Evolutionary conservation across 1,140 invertebrate genomes (phyloP).

Genomic region (Leucophenga varia): DNA sequence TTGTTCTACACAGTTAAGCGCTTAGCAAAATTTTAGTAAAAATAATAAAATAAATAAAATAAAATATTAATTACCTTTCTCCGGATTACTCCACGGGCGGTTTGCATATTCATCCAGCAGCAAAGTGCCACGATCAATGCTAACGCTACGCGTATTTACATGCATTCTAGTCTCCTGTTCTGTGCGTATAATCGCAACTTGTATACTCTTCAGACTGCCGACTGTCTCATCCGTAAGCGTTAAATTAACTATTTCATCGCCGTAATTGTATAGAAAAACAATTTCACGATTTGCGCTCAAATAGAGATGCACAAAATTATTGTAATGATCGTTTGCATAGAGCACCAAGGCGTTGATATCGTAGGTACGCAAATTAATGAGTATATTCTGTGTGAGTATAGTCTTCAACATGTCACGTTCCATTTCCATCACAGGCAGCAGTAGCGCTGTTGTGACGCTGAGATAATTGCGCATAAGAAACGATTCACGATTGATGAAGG

Average conservation of each 20-base stretch:
- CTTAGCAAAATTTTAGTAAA: background rate
- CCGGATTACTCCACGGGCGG: conserved; percentile 81
- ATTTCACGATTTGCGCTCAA: conserved; percentile 73
- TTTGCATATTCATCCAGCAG: conserved; percentile 76
- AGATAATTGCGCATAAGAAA: conserved; percentile 79
- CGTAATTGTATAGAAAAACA: conserved; percentile 81
- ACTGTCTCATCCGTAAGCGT: conserved; percentile 72
- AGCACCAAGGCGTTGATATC: conserved; percentile 79
- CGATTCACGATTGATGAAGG: conserved; percentile 78
- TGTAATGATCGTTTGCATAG: conserved; percentile 89
- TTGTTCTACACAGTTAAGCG: no score
- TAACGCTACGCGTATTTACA: conserved; percentile 78
- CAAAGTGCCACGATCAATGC: conserved; percentile 68
- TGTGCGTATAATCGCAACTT: conserved; percentile 77
- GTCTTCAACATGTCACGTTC: conserved; percentile 68
- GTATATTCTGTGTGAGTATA: conserved; percentile 75
- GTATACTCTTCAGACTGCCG: conserved; percentile 78
- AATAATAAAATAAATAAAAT: conserved; percentile 1
- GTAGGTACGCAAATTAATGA: conserved; percentile 86
- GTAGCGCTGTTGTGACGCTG: conserved; percentile 43
- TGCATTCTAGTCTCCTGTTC: conserved; percentile 75
- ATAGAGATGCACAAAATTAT: conserved; percentile 91
- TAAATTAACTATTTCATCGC: conserved; percentile 76
- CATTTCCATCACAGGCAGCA: conserved; percentile 63
- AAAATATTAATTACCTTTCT: conserved; percentile 62